Conservation (phyloP, 2,113 vertebrate genomes). For the Apteryx mantelli region DNA sequence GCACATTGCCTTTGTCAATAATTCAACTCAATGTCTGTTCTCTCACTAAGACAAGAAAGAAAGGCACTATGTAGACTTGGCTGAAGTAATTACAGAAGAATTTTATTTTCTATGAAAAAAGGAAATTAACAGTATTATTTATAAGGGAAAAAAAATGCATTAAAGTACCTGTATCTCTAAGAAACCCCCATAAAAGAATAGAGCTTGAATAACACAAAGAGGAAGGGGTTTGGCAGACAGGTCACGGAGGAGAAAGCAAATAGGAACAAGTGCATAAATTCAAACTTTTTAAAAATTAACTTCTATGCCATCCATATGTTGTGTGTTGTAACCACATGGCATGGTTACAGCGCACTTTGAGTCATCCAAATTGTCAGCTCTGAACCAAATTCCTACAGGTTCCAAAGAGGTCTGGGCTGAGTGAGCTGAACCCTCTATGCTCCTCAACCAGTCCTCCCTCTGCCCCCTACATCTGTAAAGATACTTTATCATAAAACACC, state of each 20-base stretch:
- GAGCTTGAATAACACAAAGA: background rate
- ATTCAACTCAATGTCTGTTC: background rate
- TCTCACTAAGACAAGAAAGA: background rate
- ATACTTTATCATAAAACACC: background rate
- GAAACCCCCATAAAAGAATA: background rate
- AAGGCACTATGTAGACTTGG: background rate
- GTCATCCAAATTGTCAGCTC: background rate
- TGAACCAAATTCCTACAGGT: background rate
- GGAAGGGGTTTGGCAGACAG: background rate
- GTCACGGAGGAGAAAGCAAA: background rate
- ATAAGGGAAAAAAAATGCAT: background rate
- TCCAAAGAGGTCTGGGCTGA: background rate
- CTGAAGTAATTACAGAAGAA: background rate
- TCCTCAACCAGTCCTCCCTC: background rate
- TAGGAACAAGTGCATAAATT: background rate
- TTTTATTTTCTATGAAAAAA: background rate
- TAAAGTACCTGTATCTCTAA: background rate
- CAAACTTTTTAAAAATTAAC: conserved; percentile 15
- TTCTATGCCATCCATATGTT: background rate
- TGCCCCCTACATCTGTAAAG: background rate
- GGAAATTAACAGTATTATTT: background rate
- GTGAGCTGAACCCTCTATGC: background rate
- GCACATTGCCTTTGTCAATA: background rate
- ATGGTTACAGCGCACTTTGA: background rate
- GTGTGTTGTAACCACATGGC: background rate